Evolutionary conservation across 2,797 vertebrate genomes (phyloP).

Genomic region (Malacoctenus gilli): DNA sequence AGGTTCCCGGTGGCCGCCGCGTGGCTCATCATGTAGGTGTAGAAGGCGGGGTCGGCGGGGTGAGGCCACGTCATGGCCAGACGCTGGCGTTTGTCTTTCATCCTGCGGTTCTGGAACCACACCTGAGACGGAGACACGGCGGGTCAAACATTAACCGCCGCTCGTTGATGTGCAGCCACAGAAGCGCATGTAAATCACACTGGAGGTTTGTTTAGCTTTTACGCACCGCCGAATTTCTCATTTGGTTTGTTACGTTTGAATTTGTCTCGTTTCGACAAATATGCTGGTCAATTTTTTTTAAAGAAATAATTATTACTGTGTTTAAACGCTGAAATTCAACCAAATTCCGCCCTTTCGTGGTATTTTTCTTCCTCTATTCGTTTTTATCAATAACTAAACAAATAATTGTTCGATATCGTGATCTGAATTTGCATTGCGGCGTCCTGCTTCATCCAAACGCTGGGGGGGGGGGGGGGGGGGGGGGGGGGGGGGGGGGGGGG

Average conservation of each 20-base stretch:
- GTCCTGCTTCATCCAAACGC: too few species aligned
- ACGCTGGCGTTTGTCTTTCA: constrained; percentile 98
- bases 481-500: too few species aligned
- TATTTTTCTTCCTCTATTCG: too few species aligned
- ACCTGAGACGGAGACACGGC: constrained; percentile 82
- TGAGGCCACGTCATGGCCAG: constrained; percentile 99
- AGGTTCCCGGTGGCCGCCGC: constrained; percentile 95
- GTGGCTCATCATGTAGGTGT: constrained; percentile 99
- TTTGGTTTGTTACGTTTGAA: neutral
- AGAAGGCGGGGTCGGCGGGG: constrained; percentile 97
- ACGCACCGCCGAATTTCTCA: constrained; percentile 19
- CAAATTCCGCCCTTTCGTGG: too few species aligned
- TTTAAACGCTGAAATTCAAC: too few species aligned
- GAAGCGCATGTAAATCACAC: neutral
- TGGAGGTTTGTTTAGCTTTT: constrained; percentile 28
- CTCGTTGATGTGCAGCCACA: constrained; percentile 9
- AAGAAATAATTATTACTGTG: too few species aligned
- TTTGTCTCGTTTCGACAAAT: too few species aligned
- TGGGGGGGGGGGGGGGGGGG: too few species aligned
- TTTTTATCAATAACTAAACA: too few species aligned
- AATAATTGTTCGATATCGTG: too few species aligned
- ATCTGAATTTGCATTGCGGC: too few species aligned
- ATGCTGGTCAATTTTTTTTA: too few species aligned
- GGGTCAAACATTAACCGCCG: constrained; percentile 68
- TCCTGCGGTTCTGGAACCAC: constrained; percentile 99